Percentiles rank a stretch among this genome's conserved stretches.
These are phyloP conservation scores for Ganaspis sp. DNA, from an alignment of 1,140 invertebrate genomes.

Conservation along the genomic window DNA sequence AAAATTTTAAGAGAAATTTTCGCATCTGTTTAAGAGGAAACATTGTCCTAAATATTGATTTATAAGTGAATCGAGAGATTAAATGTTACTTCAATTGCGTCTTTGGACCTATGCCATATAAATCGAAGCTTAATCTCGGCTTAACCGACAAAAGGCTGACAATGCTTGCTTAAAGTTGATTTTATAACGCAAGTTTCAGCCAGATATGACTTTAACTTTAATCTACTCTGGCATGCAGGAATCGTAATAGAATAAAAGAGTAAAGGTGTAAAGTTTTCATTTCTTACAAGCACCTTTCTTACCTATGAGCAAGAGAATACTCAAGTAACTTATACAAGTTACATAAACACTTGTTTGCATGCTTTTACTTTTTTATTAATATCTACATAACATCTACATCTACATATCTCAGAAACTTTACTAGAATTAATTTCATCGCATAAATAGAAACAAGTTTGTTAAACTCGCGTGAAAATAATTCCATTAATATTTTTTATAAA, in stretches of 20 bases:
- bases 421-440: too few relatives aligned
- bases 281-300: too few relatives aligned
- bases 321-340: too few relatives aligned
- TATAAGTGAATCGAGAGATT: background rate
- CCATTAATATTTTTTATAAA: too few relatives aligned
- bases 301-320: too few relatives aligned
- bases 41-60: constrained; percentile 10
- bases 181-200: background rate
- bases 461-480: too few relatives aligned
- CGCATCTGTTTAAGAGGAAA: background rate
- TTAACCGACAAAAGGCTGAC: constrained; percentile 7
- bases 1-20: background rate
- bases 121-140: constrained; percentile 1
- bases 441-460: too few relatives aligned
- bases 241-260: background rate
- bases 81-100: background rate
- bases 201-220: background rate
- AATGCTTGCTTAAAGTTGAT: constrained; percentile 10
- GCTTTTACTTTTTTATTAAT: too few relatives aligned
- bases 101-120: constrained; percentile 7
- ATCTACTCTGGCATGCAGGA: background rate
- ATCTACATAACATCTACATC: too few relatives aligned
- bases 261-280: background rate
- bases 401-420: too few relatives aligned
- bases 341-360: too few relatives aligned